These are phyloP conservation scores for Stichodactyla mertensii DNA, from an alignment of 64 coral and sea anemone genomes.

Conservation along the genomic window DNA sequence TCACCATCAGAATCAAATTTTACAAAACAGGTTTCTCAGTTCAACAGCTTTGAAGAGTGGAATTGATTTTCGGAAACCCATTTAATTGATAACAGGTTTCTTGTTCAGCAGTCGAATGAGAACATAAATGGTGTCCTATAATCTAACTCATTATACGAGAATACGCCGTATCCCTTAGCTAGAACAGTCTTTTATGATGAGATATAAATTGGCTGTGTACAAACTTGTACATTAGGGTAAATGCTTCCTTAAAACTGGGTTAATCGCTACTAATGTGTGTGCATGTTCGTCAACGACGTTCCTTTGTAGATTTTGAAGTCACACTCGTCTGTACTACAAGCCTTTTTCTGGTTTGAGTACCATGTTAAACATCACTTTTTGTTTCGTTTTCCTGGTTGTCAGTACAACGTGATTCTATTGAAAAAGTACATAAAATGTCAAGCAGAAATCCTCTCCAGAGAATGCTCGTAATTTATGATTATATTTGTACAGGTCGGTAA, in stretches of 20 bases:
- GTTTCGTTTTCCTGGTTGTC: neutral
- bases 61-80: neutral
- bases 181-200: neutral
- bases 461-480: neutral
- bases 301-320: neutral
- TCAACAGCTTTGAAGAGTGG: neutral
- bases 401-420: neutral
- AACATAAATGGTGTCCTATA: neutral
- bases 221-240: neutral
- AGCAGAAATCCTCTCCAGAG: neutral
- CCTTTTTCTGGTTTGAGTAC: neutral
- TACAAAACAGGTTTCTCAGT: neutral
- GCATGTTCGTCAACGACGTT: neutral
- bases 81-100: constrained; percentile 5
- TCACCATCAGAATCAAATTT: neutral
- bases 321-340: neutral
- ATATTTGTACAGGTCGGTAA: neutral
- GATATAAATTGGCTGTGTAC: constrained; percentile 1
- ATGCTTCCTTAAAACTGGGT: constrained; percentile 1
- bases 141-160: neutral
- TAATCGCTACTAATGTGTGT: neutral
- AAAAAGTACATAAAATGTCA: neutral
- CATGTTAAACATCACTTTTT: neutral
- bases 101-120: neutral
- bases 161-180: neutral